These are phyloP conservation scores for Episyrphus balteatus DNA, from an alignment of 1,140 invertebrate genomes.

Conservation along the genomic window DNA sequence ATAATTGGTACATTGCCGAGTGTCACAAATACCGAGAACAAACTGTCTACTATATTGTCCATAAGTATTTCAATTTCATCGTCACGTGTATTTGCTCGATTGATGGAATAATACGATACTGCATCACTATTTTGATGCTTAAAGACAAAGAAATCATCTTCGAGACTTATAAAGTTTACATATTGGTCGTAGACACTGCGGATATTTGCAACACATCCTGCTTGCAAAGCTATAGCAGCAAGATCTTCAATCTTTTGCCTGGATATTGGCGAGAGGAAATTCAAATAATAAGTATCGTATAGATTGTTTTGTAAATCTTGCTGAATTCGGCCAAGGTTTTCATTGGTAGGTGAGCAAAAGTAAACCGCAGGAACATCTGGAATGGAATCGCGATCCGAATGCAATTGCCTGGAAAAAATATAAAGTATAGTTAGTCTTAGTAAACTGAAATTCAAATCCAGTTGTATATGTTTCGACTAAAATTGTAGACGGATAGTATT, in stretches of 20 bases:
- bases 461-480: background rate
- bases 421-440: background rate
- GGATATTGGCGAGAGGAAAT: slow-evolving; percentile 95
- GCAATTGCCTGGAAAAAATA: slow-evolving; percentile 57
- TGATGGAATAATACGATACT: slow-evolving; percentile 91
- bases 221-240: slow-evolving; percentile 79
- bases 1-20: slow-evolving; percentile 92
- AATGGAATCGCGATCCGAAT: slow-evolving; percentile 89
- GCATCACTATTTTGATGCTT: slow-evolving; percentile 82
- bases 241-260: slow-evolving; percentile 92
- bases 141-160: slow-evolving; percentile 95
- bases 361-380: slow-evolving; percentile 98
- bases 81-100: slow-evolving; percentile 88
- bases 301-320: slow-evolving; percentile 85
- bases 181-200: slow-evolving; percentile 97
- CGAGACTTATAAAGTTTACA: slow-evolving; percentile 95
- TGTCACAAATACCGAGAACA: slow-evolving; percentile 97
- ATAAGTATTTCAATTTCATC: slow-evolving; percentile 92
- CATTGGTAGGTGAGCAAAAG: slow-evolving; percentile 94
- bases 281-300: slow-evolving; percentile 94
- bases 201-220: slow-evolving; percentile 78
- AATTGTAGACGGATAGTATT: no score
- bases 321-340: slow-evolving; percentile 89
- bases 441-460: background rate
- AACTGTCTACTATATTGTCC: slow-evolving; percentile 88